Conservation (phyloP, 2,113 vertebrate species). For the Physeter macrocephalus region DNA sequence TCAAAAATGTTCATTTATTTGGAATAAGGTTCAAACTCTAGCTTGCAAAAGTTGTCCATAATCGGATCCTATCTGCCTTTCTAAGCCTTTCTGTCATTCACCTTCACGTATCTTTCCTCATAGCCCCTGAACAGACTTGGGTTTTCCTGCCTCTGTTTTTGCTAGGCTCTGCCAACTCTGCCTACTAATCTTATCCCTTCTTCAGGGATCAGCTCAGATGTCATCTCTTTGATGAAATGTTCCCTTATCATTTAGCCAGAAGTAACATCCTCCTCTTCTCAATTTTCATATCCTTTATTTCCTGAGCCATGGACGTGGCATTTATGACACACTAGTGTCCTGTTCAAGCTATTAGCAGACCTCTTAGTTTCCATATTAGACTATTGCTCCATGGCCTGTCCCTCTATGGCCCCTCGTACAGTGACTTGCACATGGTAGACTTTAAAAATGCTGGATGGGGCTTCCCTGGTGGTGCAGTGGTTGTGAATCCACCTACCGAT, state of each 20-base stretch:
- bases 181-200: neutral
- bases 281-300: neutral
- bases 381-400: neutral
- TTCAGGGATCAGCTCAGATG: neutral
- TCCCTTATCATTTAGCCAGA: neutral
- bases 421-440: neutral
- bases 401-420: neutral
- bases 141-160: neutral
- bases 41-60: neutral
- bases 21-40: neutral
- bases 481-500: too few relatives aligned
- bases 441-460: neutral
- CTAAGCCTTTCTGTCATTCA: neutral
- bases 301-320: neutral
- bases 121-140: neutral
- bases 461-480: too few relatives aligned
- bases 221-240: neutral
- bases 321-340: neutral
- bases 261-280: neutral
- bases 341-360: neutral
- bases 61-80: neutral
- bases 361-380: neutral
- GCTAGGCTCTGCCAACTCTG: neutral
- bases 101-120: neutral
- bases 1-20: slow-evolving; percentile 9